These are phyloP conservation scores for Malurus elegans DNA, from an alignment of 2,113 vertebrate genomes.

Conservation along the genomic window DNA sequence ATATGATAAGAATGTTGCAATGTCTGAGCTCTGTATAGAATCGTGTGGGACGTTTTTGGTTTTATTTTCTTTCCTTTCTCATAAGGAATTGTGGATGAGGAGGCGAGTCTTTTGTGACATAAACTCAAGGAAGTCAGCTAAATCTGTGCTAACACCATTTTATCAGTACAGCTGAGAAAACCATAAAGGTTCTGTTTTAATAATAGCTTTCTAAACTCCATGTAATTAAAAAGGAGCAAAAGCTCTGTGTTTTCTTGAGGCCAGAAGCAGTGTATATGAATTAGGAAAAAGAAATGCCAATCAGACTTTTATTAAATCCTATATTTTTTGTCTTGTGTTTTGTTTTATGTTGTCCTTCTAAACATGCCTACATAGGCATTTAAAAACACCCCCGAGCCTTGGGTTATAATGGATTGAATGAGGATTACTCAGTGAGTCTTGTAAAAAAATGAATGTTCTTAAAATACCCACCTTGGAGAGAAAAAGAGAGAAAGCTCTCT, in stretches of 20 bases:
- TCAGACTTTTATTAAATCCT: background rate
- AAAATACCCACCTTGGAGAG: background rate
- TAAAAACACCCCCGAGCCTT: background rate
- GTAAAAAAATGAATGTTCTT: background rate
- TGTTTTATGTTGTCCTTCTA: background rate
- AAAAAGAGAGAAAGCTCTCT: background rate
- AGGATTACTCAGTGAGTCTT: background rate
- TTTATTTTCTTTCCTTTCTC: background rate
- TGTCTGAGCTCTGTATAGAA: background rate
- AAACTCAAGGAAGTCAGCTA: background rate
- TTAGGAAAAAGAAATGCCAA: background rate
- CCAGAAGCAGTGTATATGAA: background rate
- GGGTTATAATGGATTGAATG: background rate
- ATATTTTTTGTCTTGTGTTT: background rate
- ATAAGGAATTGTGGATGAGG: background rate
- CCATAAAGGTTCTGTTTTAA: background rate
- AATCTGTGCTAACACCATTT: background rate
- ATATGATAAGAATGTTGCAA: background rate
- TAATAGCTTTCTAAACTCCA: background rate
- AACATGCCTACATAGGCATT: background rate
- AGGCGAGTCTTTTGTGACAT: background rate
- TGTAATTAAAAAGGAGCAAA: background rate
- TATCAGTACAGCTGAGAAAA: background rate
- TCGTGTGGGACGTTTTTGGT: background rate
- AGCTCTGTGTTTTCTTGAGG: background rate